Base-by-base conservation (phyloP, 1,140 invertebrate species). In the Pseudomyrmex sp. region DNA sequence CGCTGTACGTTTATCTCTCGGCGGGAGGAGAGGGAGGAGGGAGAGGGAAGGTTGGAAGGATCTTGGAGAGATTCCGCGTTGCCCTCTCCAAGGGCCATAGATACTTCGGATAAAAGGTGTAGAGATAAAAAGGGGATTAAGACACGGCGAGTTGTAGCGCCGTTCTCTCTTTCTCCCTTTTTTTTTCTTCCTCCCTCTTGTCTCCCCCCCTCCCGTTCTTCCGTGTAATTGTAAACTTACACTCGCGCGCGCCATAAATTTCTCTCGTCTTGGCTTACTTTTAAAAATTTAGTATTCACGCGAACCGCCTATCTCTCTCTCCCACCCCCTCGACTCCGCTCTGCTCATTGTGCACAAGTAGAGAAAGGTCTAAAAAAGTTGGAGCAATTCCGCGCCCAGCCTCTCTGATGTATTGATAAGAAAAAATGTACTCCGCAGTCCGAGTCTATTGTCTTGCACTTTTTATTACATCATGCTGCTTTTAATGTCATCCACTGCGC, bases 51-150 rank as follows among this genome's bases (percentile, higher is more conserved):
- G 15, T 46, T 18, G 8, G 12, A 54, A 46, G 58, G n/a, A 66
- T 84, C 65, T 82, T 65, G 48, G 76, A 84, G 76, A 84, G 61
- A 85, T 85, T 73, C 59, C 72, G 10, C n/a, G 76, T 59, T 54
- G 58, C 75, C 48, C 26, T 52, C 50, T 65, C 65, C 46, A 61
- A 85, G 54, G 61, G 84, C 56, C 83, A 73, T 80, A 84, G 84
- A 86, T 86, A 86, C 48, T 66, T 52, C 18, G 63, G 44, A 46
- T 56, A 61, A 61, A 58, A 80, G 56, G 77, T 50, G 72, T 58
- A 69, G 85, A 87, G 85, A 85, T 87, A 87, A 88, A 88, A 88
- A 88, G 87, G 65, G 87, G 87, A 88, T 88, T 88, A 88, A 88
- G 87, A 88, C 72, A 69, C 80, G 76, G 70, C 66, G 54, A 54